These are phyloP conservation scores for Porites lobata DNA, from an alignment of 92 coral and sea anemone genomes.

Conservation along the genomic window DNA sequence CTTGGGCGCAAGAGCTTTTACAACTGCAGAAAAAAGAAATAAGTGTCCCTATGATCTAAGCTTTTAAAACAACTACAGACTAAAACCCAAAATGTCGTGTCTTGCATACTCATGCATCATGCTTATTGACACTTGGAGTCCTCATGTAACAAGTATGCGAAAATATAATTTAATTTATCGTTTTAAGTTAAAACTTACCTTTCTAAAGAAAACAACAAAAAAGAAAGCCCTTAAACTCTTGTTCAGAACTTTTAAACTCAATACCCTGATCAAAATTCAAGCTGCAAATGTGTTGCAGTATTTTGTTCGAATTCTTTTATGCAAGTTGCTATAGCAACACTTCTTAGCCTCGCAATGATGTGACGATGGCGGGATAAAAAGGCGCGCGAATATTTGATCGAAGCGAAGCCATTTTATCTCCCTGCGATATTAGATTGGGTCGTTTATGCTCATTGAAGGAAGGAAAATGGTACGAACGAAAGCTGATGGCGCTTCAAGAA, in stretches of 20 bases:
- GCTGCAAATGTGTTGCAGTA: not conserved
- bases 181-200: not conserved
- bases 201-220: not conserved
- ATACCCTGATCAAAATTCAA: not conserved
- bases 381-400: constrained; percentile 55
- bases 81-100: not conserved
- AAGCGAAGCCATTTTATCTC: constrained; percentile 1
- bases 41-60: not conserved
- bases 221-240: not conserved
- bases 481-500: constrained; percentile 79
- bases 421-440: not conserved
- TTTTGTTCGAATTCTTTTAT: not conserved
- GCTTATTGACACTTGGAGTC: not conserved
- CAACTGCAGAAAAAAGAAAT: no score
- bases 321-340: constrained; percentile 33
- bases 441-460: not conserved
- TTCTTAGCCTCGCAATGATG: constrained; percentile 32
- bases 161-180: not conserved
- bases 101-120: not conserved
- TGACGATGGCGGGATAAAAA: constrained; percentile 18
- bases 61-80: not conserved
- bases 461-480: constrained; percentile 87
- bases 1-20: not conserved
- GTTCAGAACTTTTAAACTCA: constrained; percentile 1
- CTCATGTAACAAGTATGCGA: not conserved